phyloP scores from a whole-genome alignment of 2,797 vertebrate species.

The Gymnopithys bicolor region DNA sequence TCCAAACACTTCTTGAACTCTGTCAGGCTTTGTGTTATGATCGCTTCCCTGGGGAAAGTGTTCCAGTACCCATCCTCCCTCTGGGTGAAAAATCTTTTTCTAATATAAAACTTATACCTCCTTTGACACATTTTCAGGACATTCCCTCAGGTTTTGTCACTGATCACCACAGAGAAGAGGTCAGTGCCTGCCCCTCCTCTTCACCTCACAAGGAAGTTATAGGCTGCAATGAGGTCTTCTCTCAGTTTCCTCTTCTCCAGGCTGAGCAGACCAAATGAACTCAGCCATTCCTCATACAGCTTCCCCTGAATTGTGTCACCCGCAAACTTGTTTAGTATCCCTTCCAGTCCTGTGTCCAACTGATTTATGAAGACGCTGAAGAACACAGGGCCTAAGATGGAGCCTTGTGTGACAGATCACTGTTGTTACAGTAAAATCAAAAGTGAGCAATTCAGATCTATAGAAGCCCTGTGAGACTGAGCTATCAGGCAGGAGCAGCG shows the following conservation, averaged over 20 bases:
- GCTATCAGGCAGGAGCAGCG: too few species aligned
- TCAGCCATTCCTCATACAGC: background rate
- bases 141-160: background rate
- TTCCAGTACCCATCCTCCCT: background rate
- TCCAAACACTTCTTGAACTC: background rate
- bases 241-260: background rate
- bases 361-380: background rate
- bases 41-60: too few species aligned
- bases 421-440: too few species aligned
- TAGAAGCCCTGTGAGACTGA: too few species aligned
- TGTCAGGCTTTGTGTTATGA: background rate
- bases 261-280: background rate
- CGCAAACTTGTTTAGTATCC: background rate
- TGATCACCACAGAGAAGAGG: background rate
- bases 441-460: too few species aligned
- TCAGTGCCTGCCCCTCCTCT: background rate
- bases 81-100: background rate
- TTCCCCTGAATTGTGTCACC: background rate
- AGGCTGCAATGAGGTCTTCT: background rate
- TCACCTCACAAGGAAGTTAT: background rate
- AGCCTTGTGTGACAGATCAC: too few species aligned
- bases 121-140: background rate
- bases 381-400: background rate
- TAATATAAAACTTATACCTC: background rate
- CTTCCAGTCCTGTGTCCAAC: background rate